These are phyloP conservation scores for Corvus hawaiiensis DNA, from an alignment of 2,113 vertebrate species.

Conservation along the genomic window DNA sequence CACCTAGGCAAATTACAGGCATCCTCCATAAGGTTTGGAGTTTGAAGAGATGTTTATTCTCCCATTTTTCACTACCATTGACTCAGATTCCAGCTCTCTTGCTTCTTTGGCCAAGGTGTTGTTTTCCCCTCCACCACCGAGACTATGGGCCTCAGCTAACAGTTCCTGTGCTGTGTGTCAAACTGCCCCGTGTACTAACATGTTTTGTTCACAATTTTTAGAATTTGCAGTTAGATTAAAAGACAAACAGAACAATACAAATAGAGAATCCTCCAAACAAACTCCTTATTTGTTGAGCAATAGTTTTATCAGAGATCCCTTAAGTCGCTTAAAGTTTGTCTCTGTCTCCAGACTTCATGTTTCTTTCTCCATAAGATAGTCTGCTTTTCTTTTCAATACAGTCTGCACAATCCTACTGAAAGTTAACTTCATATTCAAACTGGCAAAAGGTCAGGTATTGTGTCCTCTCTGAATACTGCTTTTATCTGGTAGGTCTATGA, in stretches of 20 bases:
- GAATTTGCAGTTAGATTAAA: neutral
- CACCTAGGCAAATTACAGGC: neutral
- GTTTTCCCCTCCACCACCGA: neutral
- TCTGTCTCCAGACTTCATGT: neutral
- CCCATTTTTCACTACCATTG: neutral
- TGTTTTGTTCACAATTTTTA: neutral
- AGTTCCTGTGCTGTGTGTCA: neutral
- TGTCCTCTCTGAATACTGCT: neutral
- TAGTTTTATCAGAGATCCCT: neutral
- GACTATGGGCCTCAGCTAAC: neutral
- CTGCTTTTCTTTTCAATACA: neutral
- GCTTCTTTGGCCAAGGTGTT: neutral
- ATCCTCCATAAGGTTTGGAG: neutral
- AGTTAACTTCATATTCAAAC: neutral
- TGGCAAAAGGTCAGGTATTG: neutral
- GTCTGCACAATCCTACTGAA: neutral
- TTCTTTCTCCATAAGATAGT: neutral
- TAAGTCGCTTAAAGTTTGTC: neutral
- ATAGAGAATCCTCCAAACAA: neutral
- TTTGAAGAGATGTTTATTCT: neutral
- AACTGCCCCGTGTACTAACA: neutral
- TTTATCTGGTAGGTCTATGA: neutral
- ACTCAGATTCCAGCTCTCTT: neutral
- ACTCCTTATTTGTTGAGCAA: neutral
- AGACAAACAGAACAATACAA: neutral